Evolutionary conservation across 2,888 invertebrate genomes (phyloP).

Genomic region (Galeopsomyia nigrocyanea): DNA sequence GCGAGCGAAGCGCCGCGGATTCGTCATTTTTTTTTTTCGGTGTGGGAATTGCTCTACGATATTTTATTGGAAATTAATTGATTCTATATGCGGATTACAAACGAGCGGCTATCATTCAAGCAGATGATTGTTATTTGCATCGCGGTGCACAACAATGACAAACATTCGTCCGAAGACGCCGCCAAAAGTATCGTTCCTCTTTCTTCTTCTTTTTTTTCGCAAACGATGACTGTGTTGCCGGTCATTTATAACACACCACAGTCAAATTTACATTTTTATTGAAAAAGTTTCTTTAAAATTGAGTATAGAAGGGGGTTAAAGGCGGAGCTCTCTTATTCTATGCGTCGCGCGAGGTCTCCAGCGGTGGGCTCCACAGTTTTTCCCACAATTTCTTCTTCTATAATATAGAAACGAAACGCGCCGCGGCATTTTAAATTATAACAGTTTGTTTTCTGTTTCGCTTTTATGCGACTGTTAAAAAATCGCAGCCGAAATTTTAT

Average conservation of each 20-base stretch:
- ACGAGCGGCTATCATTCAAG: conserved; percentile 17
- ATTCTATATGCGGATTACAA: conserved; percentile 26
- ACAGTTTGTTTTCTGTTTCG: conserved; percentile 36
- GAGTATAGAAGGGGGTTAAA: conserved; percentile 21
- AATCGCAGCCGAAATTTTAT: conserved; percentile 29
- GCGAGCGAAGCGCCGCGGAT: conserved; percentile 11
- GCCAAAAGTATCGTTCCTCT: too few relatives aligned
- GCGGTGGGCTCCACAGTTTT: conserved; percentile 42
- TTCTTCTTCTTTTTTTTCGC: conserved; percentile 2
- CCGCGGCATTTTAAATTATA: conserved; percentile 41
- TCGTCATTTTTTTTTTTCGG: conserved; percentile 4
- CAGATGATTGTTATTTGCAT: not conserved
- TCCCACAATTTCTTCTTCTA: conserved; percentile 40
- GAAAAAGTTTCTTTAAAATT: conserved; percentile 42
- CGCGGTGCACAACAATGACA: conserved; percentile 32
- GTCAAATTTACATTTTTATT: conserved; percentile 49
- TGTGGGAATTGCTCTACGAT: not conserved
- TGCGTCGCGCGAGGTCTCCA: conserved; percentile 27
- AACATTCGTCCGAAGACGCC: conserved; percentile 18
- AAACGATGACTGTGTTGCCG: conserved; percentile 38
- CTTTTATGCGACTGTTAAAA: conserved; percentile 41
- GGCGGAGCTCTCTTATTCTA: conserved; percentile 26
- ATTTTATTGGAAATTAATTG: conserved; percentile 36
- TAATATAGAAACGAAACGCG: conserved; percentile 4
- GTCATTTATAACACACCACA: conserved; percentile 36